These are phyloP conservation scores for Plagiodera versicolora DNA, from an alignment of 2,888 invertebrate genomes.

Conservation along the genomic window DNA sequence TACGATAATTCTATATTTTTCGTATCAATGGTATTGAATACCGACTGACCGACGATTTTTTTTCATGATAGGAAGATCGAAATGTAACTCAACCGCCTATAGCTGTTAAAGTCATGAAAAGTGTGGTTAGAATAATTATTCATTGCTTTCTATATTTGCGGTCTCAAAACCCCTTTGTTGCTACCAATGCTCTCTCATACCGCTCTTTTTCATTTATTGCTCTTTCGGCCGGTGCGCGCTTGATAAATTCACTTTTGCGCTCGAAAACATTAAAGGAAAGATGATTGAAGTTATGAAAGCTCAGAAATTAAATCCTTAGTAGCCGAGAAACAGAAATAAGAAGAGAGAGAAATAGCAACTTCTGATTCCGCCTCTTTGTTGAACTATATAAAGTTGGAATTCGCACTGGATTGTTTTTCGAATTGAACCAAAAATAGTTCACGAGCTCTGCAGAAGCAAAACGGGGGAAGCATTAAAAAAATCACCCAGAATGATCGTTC, in stretches of 20 bases:
- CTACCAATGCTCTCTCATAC: not conserved
- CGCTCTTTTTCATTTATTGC: conserved; percentile 47
- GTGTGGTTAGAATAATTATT: no score
- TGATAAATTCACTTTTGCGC: conserved; percentile 57
- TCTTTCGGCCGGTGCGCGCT: conserved; percentile 54
- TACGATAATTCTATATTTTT: no score
- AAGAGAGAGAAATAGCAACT: not conserved
- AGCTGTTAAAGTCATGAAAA: no score
- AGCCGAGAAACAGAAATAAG: conserved; percentile 11
- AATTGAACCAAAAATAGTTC: not conserved
- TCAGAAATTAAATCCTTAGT: conserved; percentile 53
- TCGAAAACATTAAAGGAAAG: conserved; percentile 54
- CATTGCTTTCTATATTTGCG: no score
- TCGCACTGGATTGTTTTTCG: not conserved
- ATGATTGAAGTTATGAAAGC: conserved; percentile 57
- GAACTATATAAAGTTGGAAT: not conserved
- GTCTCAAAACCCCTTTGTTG: not conserved
- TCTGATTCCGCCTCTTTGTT: not conserved
- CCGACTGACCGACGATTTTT: no score
- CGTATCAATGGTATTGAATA: no score
- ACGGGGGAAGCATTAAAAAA: not conserved
- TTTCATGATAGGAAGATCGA: no score
- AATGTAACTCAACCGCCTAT: no score
- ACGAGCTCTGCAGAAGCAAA: not conserved
- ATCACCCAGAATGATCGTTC: not conserved